Base-by-base conservation (phyloP, 2,888 invertebrate genomes). In the Cosmorhoe ocellata region DNA sequence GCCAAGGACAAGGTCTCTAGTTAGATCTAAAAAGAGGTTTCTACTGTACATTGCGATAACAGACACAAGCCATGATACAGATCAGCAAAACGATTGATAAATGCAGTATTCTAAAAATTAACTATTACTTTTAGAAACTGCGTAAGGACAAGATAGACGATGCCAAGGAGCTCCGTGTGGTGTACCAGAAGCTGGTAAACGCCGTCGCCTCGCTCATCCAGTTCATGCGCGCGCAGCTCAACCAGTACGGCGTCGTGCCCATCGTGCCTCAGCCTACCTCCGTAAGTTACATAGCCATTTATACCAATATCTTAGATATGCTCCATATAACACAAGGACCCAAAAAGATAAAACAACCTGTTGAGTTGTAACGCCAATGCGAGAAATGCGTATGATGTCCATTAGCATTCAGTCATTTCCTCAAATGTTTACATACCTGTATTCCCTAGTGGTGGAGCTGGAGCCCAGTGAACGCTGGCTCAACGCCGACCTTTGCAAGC, bases 81-180 rank as follows among this genome's bases (percentile, higher is more conserved):
- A n/a, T n/a, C n/a, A n/a, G n/a, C n/a, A n/a, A n/a, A n/a, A n/a
- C n/a, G n/a, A n/a, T n/a, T n/a, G n/a, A n/a, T n/a, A n/a, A n/a
- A n/a, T 24, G 24, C 24, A 5, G 24, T 7, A 24, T 7, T 5
- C 7, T 24, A 24, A 3, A 24, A 24, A 3, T 7, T 7, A 1
- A 1, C 7, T 1, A 24, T 7, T 24, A 5, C 24, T 1, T 56
- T 5, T 61, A 94, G 89, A 94, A 94, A 88, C 71, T 94, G 14
- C 90, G 81, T 38, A 82, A 91, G 39, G 83, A 93, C 66, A 74
- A 87, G 58, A 87, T 93, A 0, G 92, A 96, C 66, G 94, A 96
- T 63, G 69, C 86, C 1, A 91, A 90, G 46, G 92, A 93, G 47
- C 69, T 95, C 0, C 92, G 93, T 58, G 90, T 88, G n/a, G 87